Percentiles rank a stretch among this genome's conserved stretches.
These are phyloP conservation scores for Podiceps cristatus DNA, from an alignment of 2,113 vertebrate species.

Conservation along the genomic window DNA sequence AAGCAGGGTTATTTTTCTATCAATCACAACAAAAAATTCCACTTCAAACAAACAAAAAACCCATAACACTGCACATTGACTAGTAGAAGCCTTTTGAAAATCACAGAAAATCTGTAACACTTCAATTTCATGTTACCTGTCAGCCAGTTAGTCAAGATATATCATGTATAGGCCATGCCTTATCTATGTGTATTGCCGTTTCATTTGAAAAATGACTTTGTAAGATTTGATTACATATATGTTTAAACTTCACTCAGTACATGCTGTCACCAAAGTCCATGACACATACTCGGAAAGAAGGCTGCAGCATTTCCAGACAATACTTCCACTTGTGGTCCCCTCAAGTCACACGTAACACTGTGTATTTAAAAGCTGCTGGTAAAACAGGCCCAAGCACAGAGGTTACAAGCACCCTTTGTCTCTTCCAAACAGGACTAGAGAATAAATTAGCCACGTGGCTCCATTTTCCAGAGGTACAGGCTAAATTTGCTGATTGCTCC, in stretches of 20 bases:
- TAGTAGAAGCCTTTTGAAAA: background rate
- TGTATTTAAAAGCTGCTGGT: background rate
- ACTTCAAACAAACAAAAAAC: background rate
- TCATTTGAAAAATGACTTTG: background rate
- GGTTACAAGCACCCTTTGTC: background rate
- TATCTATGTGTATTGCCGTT: background rate
- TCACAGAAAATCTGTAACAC: background rate
- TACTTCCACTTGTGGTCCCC: background rate
- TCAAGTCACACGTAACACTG: background rate
- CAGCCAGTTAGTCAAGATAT: background rate
- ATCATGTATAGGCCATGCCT: background rate
- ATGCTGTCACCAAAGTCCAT: background rate
- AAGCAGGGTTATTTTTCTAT: background rate
- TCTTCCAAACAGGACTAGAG: background rate
- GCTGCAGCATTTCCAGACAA: background rate
- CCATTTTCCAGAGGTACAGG: background rate
- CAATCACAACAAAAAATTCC: background rate
- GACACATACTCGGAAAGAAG: background rate
- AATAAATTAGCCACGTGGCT: background rate
- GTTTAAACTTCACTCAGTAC: background rate
- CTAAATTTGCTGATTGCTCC: background rate
- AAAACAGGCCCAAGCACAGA: background rate
- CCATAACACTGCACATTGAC: background rate
- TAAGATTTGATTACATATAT: background rate
- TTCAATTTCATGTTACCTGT: background rate